Percentiles rank a stretch among this genome's conserved stretches.
phyloP scores from a whole-genome alignment of 2,797 vertebrate genomes.

The Stomatorhinus walkeri region DNA sequence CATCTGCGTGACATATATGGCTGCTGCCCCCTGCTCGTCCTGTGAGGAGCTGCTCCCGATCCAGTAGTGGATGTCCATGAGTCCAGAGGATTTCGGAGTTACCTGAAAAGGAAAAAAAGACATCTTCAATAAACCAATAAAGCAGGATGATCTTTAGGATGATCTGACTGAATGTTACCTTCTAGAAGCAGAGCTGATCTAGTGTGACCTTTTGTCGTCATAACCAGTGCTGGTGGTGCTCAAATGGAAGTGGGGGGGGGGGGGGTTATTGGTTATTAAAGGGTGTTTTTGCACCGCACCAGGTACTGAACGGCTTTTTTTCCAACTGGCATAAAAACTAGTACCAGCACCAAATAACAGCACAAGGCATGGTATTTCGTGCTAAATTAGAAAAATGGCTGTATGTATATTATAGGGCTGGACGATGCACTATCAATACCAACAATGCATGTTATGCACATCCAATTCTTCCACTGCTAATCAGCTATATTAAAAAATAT shows the following conservation, averaged over 20 bases:
- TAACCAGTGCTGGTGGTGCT: not conserved
- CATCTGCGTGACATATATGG: constrained; percentile 73
- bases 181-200: not conserved
- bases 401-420: not conserved
- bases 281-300: not conserved
- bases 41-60: constrained; percentile 72
- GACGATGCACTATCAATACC: not conserved
- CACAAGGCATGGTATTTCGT: not conserved
- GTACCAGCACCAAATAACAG: not conserved
- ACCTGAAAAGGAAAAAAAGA: constrained; percentile 39
- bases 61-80: constrained; percentile 78
- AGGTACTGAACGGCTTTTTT: not conserved
- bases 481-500: not conserved
- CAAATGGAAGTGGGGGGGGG: not conserved
- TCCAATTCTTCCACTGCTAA: not conserved
- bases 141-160: not conserved
- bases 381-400: not conserved
- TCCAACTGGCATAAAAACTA: not conserved
- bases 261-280: not conserved
- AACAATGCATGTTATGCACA: not conserved
- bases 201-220: not conserved
- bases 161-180: not conserved
- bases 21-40: constrained; percentile 79
- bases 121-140: not conserved
- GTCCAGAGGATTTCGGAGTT: constrained; percentile 45